Evolutionary conservation across 2,888 invertebrate species (phyloP).

Genomic region (Byasa hedistus): DNA sequence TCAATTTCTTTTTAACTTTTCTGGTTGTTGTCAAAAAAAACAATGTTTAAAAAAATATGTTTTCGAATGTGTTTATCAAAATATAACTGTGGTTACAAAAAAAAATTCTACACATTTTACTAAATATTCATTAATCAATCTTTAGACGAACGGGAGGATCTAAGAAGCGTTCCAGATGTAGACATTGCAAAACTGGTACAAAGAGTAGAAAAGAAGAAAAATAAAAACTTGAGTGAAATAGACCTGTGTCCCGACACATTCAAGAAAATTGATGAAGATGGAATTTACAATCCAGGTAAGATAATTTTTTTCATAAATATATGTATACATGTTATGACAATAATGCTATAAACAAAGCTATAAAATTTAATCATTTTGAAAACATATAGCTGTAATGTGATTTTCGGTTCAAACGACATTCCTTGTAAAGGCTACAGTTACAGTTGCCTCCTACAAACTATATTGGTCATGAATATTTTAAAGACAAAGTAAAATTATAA

Average conservation of each 20-base stretch:
- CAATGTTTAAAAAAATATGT: neutral
- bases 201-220: constrained; percentile 60
- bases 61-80: neutral
- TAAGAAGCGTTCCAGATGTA: constrained; percentile 69
- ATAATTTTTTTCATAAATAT: neutral
- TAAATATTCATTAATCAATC: neutral
- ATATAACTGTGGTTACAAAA: neutral
- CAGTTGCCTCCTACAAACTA: too few relatives aligned
- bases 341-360: neutral
- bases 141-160: constrained; percentile 72
- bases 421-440: too few relatives aligned
- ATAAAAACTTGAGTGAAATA: constrained; percentile 61
- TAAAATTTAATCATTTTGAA: too few relatives aligned
- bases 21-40: neutral
- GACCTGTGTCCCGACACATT: constrained; percentile 68
- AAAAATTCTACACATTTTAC: neutral
- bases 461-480: too few relatives aligned
- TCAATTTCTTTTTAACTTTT: neutral
- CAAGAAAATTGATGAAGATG: constrained; percentile 72
- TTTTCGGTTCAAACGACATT: too few relatives aligned
- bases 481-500: too few relatives aligned
- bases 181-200: constrained; percentile 72
- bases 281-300: constrained; percentile 69
- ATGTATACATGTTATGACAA: neutral
- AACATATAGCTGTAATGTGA: too few relatives aligned